phyloP scores from a whole-genome alignment of 2,888 invertebrate species.

The Chymomyza amoena region DNA sequence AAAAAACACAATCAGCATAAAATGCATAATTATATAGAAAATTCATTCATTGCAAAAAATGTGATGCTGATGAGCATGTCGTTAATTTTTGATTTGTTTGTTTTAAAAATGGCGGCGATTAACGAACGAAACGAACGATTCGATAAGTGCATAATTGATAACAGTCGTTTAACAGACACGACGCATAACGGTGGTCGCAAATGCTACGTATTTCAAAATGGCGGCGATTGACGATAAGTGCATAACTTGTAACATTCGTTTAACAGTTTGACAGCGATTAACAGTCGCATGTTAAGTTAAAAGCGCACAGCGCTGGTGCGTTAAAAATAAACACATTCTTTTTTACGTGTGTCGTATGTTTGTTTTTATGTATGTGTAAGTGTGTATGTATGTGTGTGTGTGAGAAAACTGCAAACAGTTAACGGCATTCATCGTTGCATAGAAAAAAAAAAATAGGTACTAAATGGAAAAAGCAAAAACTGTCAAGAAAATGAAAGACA shows the following conservation, averaged over 20 bases:
- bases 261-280: constrained; percentile 2
- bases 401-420: constrained; percentile 41
- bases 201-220: neutral
- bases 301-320: constrained; percentile 33
- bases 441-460: constrained; percentile 3
- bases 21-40: neutral
- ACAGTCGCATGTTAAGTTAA: constrained; percentile 28
- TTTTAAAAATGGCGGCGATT: neutral
- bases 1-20: neutral
- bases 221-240: constrained; percentile 2
- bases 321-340: constrained; percentile 18
- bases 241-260: constrained; percentile 30
- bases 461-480: constrained; percentile 10
- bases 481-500: constrained; percentile 17
- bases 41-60: neutral
- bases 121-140: too few species aligned
- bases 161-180: too few species aligned
- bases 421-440: constrained; percentile 47
- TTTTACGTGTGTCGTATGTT: neutral
- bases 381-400: neutral
- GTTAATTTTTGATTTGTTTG: too few species aligned
- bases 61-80: neutral
- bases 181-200: too few species aligned
- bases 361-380: constrained; percentile 7
- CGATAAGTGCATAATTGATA: neutral